Base-by-base conservation (phyloP, 2,888 invertebrate species). In the Lampropteryx suffumata region DNA sequence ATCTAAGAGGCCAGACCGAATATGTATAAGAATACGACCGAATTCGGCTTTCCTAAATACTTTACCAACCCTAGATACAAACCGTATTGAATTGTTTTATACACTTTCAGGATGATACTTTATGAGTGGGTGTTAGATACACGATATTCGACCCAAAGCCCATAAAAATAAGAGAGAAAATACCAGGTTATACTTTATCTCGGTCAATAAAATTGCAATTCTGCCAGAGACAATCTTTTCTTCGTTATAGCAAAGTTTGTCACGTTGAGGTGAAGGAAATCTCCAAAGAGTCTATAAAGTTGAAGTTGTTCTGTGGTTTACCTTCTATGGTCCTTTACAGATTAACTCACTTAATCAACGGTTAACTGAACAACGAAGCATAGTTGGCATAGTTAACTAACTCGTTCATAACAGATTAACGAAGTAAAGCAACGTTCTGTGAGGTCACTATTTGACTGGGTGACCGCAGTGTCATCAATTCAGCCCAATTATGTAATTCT, bases 201-300 rank as follows among this genome's bases (percentile, higher is more conserved):
- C 29, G 48, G 53, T 48, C 44, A 53, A 53, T 53, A 53, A 53
- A 53, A 53, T 48, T 49, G 53, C 53, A 53, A 53, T 53, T 32
- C 36, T 48, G 27, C 14, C 34, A 27, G 14, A 35, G 42, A 44
- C 48, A 44, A 53, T 49, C 44, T 53, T 53, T 45, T 48, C 48
- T 44, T 44, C 28, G 51, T 47, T 48, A 53, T 53, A 41, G 48
- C 44, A 41, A 30, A 43, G 43, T 53, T 53, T 48, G 43, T 53
- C 44, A 48, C 52, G 42, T 42, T 27, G 47, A 42, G 29, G 37
- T 46, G 43, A 47, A 29, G 28, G 51, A 34, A 48, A 42, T 52
- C 27, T 35, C n/a, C 24, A 32, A 21, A 21, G 47, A 39, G 24
- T 34, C 11, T 35, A 48, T 32, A 35, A 43, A 24, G 46, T 43